phyloP scores from a whole-genome alignment of 2,113 vertebrate species.

The Scortum barcoo region DNA sequence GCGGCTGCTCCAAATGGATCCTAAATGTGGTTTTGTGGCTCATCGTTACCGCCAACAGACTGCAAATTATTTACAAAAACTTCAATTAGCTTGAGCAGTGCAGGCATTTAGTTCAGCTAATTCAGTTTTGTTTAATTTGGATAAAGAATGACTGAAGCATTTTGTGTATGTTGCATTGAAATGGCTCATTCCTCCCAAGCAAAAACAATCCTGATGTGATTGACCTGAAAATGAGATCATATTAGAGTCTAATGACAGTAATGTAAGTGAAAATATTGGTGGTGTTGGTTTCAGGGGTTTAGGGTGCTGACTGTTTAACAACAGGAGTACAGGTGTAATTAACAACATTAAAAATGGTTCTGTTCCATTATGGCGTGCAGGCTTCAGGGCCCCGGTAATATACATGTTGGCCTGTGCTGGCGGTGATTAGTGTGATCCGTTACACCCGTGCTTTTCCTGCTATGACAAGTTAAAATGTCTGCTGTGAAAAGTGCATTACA shows the following conservation, averaged over 20 bases:
- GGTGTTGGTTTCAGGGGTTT: not conserved
- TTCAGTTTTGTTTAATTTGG: not conserved
- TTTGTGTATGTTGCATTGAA: not conserved
- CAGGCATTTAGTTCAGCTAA: not conserved
- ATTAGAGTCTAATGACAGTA: not conserved
- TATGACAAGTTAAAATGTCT: not conserved
- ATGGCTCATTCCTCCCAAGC: too few relatives aligned
- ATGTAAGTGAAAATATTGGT: not conserved
- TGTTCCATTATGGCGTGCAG: not conserved
- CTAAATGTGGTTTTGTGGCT: not conserved
- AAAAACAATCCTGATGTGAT: not conserved
- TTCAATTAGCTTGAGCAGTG: not conserved
- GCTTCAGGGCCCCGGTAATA: not conserved
- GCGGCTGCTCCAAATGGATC: not conserved
- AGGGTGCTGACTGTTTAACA: not conserved
- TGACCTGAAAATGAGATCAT: not conserved
- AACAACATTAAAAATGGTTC: not conserved
- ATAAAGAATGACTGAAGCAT: not conserved
- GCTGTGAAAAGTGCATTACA: not conserved
- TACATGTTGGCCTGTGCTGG: not conserved
- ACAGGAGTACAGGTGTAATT: not conserved
- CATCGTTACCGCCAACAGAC: not conserved
- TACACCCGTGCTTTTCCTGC: not conserved
- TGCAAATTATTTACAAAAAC: not conserved
- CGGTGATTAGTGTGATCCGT: not conserved